phyloP scores from a whole-genome alignment of 2,888 invertebrate genomes.

The Drosophila merina region DNA sequence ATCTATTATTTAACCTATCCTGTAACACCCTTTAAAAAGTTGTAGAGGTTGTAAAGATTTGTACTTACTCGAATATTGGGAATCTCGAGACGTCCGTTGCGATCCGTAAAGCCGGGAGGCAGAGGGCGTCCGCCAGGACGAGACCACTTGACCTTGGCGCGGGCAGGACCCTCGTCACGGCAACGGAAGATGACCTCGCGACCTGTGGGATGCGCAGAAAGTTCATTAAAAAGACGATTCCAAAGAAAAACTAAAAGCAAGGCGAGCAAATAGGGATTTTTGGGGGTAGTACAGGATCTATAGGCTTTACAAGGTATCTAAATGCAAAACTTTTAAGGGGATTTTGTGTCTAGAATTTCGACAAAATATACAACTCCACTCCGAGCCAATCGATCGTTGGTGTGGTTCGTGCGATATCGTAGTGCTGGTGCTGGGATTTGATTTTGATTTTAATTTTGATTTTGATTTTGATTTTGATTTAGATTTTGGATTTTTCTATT shows the following conservation, averaged over 20 bases:
- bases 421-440: constrained; percentile 20
- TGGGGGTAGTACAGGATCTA: background rate
- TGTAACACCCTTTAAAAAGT: rapidly evolving
- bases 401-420: constrained; percentile 27
- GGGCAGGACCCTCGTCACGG: constrained; percentile 92
- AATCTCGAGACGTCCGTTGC: constrained; percentile 93
- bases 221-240: constrained; percentile 16
- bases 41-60: background rate
- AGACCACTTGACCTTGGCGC: constrained; percentile 91
- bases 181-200: constrained; percentile 97
- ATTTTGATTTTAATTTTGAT: background rate
- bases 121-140: constrained; percentile 89
- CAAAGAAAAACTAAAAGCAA: background rate
- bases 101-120: constrained; percentile 90
- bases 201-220: constrained; percentile 85
- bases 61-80: constrained; percentile 88
- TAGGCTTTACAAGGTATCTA: background rate
- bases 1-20: background rate
- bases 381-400: constrained; percentile 54
- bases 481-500: background rate
- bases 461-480: too few relatives aligned
- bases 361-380: constrained; percentile 31
- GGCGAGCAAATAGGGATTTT: constrained; percentile 15
- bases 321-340: background rate
- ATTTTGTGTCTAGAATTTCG: constrained; percentile 24